Evolutionary conservation across 2,113 vertebrate species (phyloP), one percentile per base, ranked within the genome.

Genomic region (Dipodomys merriami): DNA sequence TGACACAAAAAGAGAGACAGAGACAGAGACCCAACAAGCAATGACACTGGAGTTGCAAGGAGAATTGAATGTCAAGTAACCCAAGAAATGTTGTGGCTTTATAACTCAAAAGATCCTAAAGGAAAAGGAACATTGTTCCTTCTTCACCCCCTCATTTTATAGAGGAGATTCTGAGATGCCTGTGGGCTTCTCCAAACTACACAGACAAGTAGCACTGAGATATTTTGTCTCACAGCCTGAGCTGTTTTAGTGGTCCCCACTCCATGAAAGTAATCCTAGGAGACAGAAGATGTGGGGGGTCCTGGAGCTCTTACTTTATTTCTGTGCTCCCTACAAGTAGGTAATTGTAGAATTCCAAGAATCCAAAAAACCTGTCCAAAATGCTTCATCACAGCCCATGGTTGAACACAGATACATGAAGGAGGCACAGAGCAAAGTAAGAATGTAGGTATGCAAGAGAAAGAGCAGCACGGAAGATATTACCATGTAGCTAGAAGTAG

Each of bases 401-500:
- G 10, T 10, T 57, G 30, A 35, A 71, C 27, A 68, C 23, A 71
- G 83, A 72, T 13, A n/a, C 22, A 67, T 49, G 33, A 44, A 71
- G 30, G 33, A 62, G 11, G 6, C 29, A 27, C 68, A 73, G 68
- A 27, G 53, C 69, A 30, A 35, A 10, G 23, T 0, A 3, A 64
- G 19, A 80, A 57, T 16, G 2, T 25, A 18, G 7, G 22, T 0
- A 29, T 64, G 84, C 33, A 53, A 25, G 83, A 2, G 44, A 30
- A 76, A 5, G 33, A 27, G 27, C 39, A 8, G 19, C 2, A 0
- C 6, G 3, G 71, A 25, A 33, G 87, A 19, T 2, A 6, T 27
- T 2, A 18, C 53, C 2, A 3, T 2, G 65, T 35, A 65, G 49
- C 73, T 39, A 33, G 6, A 15, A 30, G 57, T 16, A 62, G 29